phyloP scores from a whole-genome alignment of 53 echinoderm and acorn worm species.

The Holothuria leucospilota region DNA sequence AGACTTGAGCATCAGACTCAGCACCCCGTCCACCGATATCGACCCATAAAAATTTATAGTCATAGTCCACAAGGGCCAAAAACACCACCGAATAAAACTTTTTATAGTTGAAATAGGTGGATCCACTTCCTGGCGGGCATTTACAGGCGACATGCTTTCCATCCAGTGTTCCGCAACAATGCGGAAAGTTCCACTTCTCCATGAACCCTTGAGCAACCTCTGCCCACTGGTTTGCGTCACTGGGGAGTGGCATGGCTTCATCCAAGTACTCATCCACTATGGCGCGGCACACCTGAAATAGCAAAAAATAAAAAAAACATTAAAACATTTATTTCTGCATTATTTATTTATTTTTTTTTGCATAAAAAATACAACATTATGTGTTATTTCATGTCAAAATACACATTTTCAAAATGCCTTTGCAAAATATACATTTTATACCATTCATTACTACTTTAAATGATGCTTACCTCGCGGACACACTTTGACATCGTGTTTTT shows the following conservation, averaged over 20 bases:
- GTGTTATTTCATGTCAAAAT: neutral
- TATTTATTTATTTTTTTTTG: no score
- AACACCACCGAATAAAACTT: slow-evolving; percentile 17
- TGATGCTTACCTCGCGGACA: neutral
- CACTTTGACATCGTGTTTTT: neutral
- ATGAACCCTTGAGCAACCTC: slow-evolving; percentile 10
- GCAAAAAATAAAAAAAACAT: neutral
- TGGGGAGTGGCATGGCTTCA: neutral
- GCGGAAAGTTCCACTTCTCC: slow-evolving; percentile 40
- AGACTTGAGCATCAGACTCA: slow-evolving; percentile 52
- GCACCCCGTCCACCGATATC: slow-evolving; percentile 41
- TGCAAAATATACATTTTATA: neutral
- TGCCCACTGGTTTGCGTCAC: slow-evolving; percentile 3
- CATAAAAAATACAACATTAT: no score
- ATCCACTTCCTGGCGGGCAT: slow-evolving; percentile 24
- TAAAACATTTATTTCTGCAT: no score
- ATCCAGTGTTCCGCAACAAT: slow-evolving; percentile 31
- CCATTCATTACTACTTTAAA: neutral
- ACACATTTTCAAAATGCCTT: neutral
- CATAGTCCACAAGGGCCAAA: slow-evolving; percentile 32
- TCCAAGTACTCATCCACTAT: slow-evolving; percentile 3
- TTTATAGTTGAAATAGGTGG: slow-evolving; percentile 37
- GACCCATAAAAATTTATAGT: slow-evolving; percentile 36
- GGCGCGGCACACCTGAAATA: slow-evolving; percentile 18
- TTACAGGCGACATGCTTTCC: slow-evolving; percentile 21